Percentiles rank a stretch among this genome's conserved stretches.
Conservation (phyloP, 2,113 vertebrate species). For the Cochlearius cochlearius region DNA sequence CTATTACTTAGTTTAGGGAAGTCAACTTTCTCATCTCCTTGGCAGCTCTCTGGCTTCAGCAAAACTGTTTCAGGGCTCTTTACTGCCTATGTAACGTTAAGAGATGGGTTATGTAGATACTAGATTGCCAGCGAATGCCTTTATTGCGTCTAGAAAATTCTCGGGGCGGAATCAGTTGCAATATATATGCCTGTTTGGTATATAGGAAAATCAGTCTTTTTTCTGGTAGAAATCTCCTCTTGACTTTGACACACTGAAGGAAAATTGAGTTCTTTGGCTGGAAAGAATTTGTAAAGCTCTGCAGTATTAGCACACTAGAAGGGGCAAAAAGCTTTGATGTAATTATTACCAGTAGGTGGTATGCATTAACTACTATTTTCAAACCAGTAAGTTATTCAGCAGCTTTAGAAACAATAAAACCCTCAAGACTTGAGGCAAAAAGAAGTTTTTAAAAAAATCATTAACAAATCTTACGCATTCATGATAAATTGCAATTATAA, state of each 20-base stretch:
- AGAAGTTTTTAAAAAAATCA: conserved; percentile 34
- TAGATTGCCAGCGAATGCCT: not conserved
- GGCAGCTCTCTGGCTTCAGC: not conserved
- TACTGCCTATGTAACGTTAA: rapidly evolving
- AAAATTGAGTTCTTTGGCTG: not conserved
- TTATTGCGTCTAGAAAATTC: not conserved
- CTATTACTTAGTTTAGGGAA: not conserved
- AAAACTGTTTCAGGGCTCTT: not conserved
- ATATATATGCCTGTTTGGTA: not conserved
- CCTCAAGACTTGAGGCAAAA: not conserved
- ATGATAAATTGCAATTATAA: conserved; percentile 63
- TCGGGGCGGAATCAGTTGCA: not conserved
- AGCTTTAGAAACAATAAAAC: conserved; percentile 61
- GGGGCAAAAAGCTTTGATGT: conserved; percentile 34
- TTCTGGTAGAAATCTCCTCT: not conserved
- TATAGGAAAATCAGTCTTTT: not conserved
- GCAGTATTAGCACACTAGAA: not conserved
- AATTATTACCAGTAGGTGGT: conserved; percentile 64
- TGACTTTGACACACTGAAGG: not conserved
- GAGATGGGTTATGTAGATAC: not conserved
- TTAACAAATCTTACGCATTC: conserved; percentile 51
- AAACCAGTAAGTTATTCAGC: conserved; percentile 39
- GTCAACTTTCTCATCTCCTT: not conserved
- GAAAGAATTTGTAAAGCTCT: not conserved
- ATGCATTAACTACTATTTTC: conserved; percentile 61